Evolutionary conservation across 2,113 vertebrate species (phyloP).

Genomic region (Accipiter virgatus): DNA sequence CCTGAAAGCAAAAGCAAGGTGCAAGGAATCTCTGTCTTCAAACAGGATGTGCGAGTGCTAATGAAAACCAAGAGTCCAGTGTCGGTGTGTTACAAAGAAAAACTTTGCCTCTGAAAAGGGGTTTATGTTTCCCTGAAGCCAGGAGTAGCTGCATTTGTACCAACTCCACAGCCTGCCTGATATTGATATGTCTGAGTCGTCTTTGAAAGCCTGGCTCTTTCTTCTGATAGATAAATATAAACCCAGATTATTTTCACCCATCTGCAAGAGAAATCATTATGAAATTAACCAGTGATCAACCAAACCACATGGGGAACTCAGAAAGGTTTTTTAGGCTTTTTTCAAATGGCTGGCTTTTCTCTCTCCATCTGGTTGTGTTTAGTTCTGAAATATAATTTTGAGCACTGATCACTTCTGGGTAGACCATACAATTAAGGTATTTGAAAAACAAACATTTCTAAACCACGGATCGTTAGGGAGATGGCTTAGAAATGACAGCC

Average conservation of each 20-base stretch:
- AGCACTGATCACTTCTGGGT: slow-evolving; percentile 75
- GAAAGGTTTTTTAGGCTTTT: neutral
- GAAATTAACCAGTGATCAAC: slow-evolving; percentile 75
- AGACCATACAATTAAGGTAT: slow-evolving; percentile 83
- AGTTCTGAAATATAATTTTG: slow-evolving; percentile 77
- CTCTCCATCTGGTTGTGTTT: slow-evolving; percentile 79
- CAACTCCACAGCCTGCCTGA: slow-evolving; percentile 28
- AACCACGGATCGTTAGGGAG: slow-evolving; percentile 68
- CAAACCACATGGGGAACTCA: slow-evolving; percentile 52
- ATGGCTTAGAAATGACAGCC: slow-evolving; percentile 67
- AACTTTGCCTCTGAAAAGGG: slow-evolving; percentile 24
- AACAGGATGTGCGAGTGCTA: neutral
- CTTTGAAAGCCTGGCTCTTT: slow-evolving; percentile 38
- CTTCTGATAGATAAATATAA: slow-evolving; percentile 55
- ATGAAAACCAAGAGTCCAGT: slow-evolving; percentile 20
- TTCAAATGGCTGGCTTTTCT: slow-evolving; percentile 66
- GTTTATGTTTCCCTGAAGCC: slow-evolving; percentile 44
- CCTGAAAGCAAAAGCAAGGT: slow-evolving; percentile 10
- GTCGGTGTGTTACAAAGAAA: slow-evolving; percentile 26
- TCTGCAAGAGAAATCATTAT: slow-evolving; percentile 71
- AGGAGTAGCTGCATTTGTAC: slow-evolving; percentile 35
- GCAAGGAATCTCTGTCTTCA: slow-evolving; percentile 1
- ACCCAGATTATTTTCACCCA: slow-evolving; percentile 43
- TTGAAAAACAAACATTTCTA: slow-evolving; percentile 82
- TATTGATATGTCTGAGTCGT: neutral